Conservation (phyloP, 2,113 vertebrate genomes). For the Phodopus roborovskii region DNA sequence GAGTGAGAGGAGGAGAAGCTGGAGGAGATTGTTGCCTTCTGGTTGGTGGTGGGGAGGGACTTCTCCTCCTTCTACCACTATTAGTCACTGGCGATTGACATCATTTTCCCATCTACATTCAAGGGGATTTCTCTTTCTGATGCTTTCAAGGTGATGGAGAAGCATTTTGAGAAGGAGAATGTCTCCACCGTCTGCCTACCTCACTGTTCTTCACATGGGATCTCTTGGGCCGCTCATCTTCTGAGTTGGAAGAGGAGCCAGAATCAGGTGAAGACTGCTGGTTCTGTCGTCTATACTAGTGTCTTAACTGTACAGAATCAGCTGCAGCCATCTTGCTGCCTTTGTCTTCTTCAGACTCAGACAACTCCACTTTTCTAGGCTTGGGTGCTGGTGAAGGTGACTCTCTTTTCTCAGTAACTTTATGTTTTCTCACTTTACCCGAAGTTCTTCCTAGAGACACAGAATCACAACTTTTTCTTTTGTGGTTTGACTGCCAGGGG, state of each 20-base stretch:
- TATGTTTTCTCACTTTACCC: too few relatives aligned
- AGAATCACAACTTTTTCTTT: too few relatives aligned
- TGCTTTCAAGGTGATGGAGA: conserved; percentile 93
- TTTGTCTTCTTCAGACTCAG: too few relatives aligned
- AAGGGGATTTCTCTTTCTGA: conserved; percentile 94
- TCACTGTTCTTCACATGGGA: conserved; percentile 95
- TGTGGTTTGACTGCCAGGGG: too few relatives aligned
- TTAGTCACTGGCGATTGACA: conserved; percentile 91
- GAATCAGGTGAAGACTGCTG: conserved; percentile 84
- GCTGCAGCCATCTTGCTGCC: too few relatives aligned
- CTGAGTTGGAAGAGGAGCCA: conserved; percentile 97
- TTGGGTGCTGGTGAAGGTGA: too few relatives aligned
- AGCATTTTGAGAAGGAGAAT: conserved; percentile 89
- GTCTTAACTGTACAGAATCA: too few relatives aligned
- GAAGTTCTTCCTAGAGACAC: too few relatives aligned
- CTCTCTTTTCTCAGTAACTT: too few relatives aligned
- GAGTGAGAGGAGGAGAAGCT: conserved; percentile 92
- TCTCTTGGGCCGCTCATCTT: conserved; percentile 94
- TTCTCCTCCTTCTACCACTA: conserved; percentile 93
- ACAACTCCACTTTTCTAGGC: too few relatives aligned
- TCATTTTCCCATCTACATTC: conserved; percentile 93
- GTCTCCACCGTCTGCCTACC: conserved; percentile 91
- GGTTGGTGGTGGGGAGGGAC: conserved; percentile 90
- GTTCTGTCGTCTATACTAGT: too few relatives aligned
- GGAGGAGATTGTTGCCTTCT: conserved; percentile 91